These are phyloP conservation scores for Prionace glauca DNA, from an alignment of 2,797 vertebrate genomes.

Conservation along the genomic window DNA sequence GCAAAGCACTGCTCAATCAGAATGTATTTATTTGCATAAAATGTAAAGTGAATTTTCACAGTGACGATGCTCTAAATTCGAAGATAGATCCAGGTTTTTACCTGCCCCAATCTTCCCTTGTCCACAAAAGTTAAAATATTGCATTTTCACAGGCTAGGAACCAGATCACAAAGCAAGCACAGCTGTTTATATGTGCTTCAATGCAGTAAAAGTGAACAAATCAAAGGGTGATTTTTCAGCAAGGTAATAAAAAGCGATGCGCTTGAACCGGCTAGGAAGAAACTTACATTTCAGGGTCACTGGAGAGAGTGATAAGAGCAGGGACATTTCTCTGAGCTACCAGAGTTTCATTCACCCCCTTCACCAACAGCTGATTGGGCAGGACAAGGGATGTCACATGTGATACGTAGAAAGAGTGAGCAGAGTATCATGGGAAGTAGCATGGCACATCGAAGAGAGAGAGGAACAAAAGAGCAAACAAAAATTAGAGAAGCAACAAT, in stretches of 20 bases:
- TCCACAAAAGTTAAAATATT: background rate
- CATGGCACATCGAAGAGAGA: conserved; percentile 65
- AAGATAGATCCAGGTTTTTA: background rate
- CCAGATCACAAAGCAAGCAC: background rate
- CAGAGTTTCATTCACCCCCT: conserved; percentile 99
- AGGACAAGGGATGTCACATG: conserved; percentile 84
- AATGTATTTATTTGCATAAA: background rate
- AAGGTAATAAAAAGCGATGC: conserved; percentile 64
- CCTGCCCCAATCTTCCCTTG: no score
- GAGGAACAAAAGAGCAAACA: conserved; percentile 52
- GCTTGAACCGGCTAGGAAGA: conserved; percentile 62
- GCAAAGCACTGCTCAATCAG: background rate
- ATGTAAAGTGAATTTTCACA: background rate
- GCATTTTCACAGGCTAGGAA: background rate
- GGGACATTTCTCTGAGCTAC: conserved; percentile 99
- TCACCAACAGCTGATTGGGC: conserved; percentile 99
- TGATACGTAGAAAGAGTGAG: conserved; percentile 82
- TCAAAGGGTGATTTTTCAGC: conserved; percentile 61
- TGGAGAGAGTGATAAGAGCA: conserved; percentile 99
- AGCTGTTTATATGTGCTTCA: background rate
- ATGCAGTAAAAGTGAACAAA: conserved; percentile 5
- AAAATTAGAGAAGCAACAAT: conserved; percentile 61
- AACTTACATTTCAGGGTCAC: conserved; percentile 99
- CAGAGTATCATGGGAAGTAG: conserved; percentile 69
- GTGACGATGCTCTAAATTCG: background rate